These are phyloP conservation scores for Chiloscyllium plagiosum DNA, from an alignment of 2,113 vertebrate species.

Conservation along the genomic window DNA sequence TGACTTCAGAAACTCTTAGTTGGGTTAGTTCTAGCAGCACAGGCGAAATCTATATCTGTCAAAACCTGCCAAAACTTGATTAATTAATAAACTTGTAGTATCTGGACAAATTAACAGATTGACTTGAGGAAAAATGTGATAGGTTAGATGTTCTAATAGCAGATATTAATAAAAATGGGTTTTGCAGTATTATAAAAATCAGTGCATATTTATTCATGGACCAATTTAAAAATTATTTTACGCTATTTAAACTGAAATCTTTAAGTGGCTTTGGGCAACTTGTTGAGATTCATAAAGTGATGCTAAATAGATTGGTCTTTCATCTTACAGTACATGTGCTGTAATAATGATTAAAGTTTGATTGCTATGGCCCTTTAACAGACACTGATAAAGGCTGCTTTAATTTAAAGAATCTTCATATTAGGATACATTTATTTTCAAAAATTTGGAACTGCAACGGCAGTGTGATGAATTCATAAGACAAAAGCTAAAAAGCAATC, in stretches of 20 bases:
- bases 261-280: constrained; percentile 3
- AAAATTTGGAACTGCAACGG: neutral
- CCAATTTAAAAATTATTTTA: neutral
- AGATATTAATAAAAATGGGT: neutral
- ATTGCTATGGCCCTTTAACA: neutral
- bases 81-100: neutral
- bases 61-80: neutral
- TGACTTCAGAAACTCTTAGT: neutral
- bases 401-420: constrained; percentile 5
- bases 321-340: neutral
- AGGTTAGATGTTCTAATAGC: neutral
- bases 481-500: neutral
- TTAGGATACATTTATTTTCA: neutral
- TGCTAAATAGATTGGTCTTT: neutral
- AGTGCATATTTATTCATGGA: neutral
- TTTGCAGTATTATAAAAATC: neutral
- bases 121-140: neutral
- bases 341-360: neutral
- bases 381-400: neutral
- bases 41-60: neutral
- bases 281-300: constrained; percentile 16
- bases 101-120: neutral
- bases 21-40: too few relatives aligned
- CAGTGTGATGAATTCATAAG: neutral
- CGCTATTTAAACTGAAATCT: neutral